phyloP scores from a whole-genome alignment of 2,888 invertebrate species.

The Hydraecia micacea region DNA sequence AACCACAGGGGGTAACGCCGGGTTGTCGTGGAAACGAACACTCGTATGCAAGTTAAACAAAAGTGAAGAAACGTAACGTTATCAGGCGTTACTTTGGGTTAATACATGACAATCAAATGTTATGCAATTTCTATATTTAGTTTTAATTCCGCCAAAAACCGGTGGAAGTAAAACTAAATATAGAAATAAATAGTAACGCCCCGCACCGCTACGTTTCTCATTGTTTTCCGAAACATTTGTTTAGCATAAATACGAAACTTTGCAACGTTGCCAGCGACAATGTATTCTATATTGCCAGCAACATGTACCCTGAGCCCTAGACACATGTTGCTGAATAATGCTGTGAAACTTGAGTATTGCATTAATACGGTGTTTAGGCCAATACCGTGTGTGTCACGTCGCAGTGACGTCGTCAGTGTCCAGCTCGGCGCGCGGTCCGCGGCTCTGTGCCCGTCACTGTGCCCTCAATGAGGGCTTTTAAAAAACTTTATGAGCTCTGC shows the following conservation, averaged over 20 bases:
- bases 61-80: not conserved
- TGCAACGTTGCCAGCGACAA: not conserved
- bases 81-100: not conserved
- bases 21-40: not conserved
- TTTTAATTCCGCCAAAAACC: not conserved
- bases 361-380: constrained; percentile 1
- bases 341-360: not conserved
- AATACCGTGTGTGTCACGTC: not conserved
- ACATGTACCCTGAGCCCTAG: not conserved
- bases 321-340: not conserved
- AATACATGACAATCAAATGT: not conserved
- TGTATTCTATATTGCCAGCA: not conserved
- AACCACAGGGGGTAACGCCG: not conserved
- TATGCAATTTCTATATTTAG: not conserved
- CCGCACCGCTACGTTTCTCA: not conserved
- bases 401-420: not conserved
- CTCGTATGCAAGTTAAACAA: not conserved
- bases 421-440: not conserved
- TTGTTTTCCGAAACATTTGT: not conserved
- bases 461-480: not conserved
- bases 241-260: not conserved
- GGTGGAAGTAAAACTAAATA: not conserved
- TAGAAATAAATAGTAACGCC: not conserved
- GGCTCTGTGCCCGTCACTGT: not conserved
- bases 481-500: not conserved